Base-by-base conservation (phyloP, 2,113 vertebrate species). In the Phylloscopus trochiloides region DNA sequence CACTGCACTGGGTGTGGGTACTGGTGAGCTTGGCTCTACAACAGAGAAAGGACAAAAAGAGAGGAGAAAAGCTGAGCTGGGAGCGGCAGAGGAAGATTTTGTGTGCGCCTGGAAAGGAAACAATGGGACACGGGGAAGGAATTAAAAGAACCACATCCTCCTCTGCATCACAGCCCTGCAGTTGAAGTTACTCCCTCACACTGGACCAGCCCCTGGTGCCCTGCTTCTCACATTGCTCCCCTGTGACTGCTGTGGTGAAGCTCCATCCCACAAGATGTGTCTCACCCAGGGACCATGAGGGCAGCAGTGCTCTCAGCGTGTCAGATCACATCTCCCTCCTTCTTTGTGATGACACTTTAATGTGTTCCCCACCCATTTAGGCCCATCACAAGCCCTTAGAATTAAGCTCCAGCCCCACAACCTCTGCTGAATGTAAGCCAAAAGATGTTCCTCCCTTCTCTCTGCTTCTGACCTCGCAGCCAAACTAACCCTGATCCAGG, bases 81-180 rank as follows among this genome's bases (percentile, higher is more conserved):
- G 62, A 85, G 86, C 6, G 48, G 88, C 89, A 80, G 73, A 83
- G 70, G 88, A 83, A 80, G 88, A 80, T 71, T 95, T 20, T 67
- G 82, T 75, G 61, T 54, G 51, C 0, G 38, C 7, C 62, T 93
- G 77, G 71, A 78, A 92, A 92, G 75, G 71, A 92, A 93, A 96
- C 90, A 95, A 86, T 94, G 74, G 92, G 68, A 90, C 59, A 88
- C 29, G 6, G 85, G 71, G 90, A 94, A 84, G 92, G 92, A 93
- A 95, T 93, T 43, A 57, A 47, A 71, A 90, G 93, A 95, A 81
- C 75, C 96, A 96, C 88, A 94, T 96, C 90, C 88, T 90, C n/a
- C 63, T 88, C 78, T 88, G 72, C 81, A 90, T 93, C 85, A 55
- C 8, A 88, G 84, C 94, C 40, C 86, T 63, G 75, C 72, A 80